Base-by-base conservation (phyloP, 2,888 invertebrate genomes). In the Omphaloscelis lunosa region DNA sequence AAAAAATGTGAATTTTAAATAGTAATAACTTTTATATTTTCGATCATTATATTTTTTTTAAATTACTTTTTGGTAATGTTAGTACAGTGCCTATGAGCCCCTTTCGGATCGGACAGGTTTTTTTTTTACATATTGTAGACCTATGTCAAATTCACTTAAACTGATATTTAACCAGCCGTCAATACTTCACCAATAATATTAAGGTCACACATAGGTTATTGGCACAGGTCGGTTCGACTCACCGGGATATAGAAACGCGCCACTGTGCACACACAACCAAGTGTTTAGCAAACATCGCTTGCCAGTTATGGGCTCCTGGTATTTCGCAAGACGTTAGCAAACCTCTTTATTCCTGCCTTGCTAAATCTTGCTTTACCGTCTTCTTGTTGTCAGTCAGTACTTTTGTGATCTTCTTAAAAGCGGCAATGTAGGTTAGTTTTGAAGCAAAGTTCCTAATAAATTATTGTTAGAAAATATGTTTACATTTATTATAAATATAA, bases 221-320 rank as follows among this genome's bases (percentile, higher is more conserved):
- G 53, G 59, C 62, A 66, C 29, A 48, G 45, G 73, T 56, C 48
- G 45, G 58, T 80, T 73, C 61, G 39, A 68, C 63, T 41, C 62
- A 39, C 39, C 29, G 72, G 63, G 68, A 41, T 34, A 76, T 66
- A 79, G 81, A 77, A 88, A 77, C 75, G 72, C 82, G 73, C 83
- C 62, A 76, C 72, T 86, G 77, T 82, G 61, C 72, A 86, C 69
- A 87, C 74, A 82, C 39, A 72, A 61, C 70, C 27, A 58, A 87
- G 86, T 87, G 88, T 84, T 88, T 78, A 72, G 80, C 84, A 86
- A 86, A 88, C 72, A 86, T 66, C 74, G 68, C 84, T 79, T 73
- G 74, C 56, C 20, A 56, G 61, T 66, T 66, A 81, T 88, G 88
- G 53, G 74, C 86, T 88, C 88, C 86, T 86, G 84, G 86, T 86